A percentile compares a stretch with the other conserved stretches of the same genome.
phyloP scores from a whole-genome alignment of 2,888 invertebrate genomes.

The Pterobdella sp. region DNA sequence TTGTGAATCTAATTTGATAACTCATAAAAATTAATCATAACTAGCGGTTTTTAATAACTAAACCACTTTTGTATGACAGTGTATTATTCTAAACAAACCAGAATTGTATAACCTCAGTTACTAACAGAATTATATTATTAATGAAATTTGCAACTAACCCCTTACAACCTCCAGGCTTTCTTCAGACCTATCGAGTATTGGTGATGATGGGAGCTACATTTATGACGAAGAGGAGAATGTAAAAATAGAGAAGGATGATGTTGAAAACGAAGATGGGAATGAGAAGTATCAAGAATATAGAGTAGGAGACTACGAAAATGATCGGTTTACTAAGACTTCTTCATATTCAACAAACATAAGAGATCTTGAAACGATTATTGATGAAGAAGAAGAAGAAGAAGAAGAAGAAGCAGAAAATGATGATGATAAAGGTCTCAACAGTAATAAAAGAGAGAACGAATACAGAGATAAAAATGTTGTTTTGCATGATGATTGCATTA shows the following conservation, averaged over 20 bases:
- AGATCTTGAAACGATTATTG: constrained; percentile 6
- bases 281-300: constrained; percentile 7
- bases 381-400: constrained; percentile 3
- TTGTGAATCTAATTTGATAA: too few species aligned
- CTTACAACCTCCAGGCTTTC: constrained; percentile 5
- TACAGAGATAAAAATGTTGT: not conserved
- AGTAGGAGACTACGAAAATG: not conserved
- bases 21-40: too few species aligned
- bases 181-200: constrained; percentile 22
- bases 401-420: not conserved
- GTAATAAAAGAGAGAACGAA: not conserved
- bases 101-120: too few species aligned
- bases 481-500: not conserved
- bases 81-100: too few species aligned
- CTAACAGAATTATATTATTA: too few species aligned
- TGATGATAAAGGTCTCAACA: not conserved
- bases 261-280: not conserved
- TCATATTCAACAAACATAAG: not conserved
- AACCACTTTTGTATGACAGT: too few species aligned
- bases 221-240: not conserved
- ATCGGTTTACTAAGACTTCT: not conserved
- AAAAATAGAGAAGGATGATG: not conserved
- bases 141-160: not conserved
- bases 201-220: not conserved
- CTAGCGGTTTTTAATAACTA: too few species aligned